These are phyloP conservation scores for Pterois miles DNA, from an alignment of 2,797 vertebrate genomes.

Conservation along the genomic window DNA sequence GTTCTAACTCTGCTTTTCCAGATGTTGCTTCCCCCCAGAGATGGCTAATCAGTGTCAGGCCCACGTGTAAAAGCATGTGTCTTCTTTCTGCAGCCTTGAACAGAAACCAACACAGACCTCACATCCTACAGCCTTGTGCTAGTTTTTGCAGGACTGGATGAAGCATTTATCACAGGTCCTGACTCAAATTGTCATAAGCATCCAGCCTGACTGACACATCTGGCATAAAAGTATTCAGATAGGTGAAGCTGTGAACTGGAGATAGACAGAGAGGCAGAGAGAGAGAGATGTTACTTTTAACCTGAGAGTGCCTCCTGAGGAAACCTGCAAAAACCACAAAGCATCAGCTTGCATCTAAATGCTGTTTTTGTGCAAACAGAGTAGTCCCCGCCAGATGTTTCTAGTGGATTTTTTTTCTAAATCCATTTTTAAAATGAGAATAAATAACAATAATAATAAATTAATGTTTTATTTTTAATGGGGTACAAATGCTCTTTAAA, in stretches of 20 bases:
- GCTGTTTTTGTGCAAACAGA: slow-evolving; percentile 53
- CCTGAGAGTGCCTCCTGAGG: slow-evolving; percentile 75
- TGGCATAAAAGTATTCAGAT: not conserved
- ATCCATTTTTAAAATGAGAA: too few species aligned
- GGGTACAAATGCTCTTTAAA: not conserved
- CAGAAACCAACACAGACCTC: slow-evolving; percentile 41
- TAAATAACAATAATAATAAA: too few species aligned
- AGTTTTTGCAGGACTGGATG: slow-evolving; percentile 11
- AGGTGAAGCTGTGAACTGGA: slow-evolving; percentile 1
- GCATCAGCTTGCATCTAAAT: slow-evolving; percentile 71
- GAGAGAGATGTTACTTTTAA: slow-evolving; percentile 34
- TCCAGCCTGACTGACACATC: not conserved
- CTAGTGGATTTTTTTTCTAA: too few species aligned
- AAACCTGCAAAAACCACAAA: slow-evolving; percentile 89
- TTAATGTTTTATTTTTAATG: too few species aligned
- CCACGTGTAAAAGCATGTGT: slow-evolving; percentile 44
- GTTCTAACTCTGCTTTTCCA: slow-evolving; percentile 41
- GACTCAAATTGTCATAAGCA: not conserved
- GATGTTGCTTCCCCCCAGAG: slow-evolving; percentile 35
- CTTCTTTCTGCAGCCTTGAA: slow-evolving; percentile 47
- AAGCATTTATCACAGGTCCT: slow-evolving; percentile 10
- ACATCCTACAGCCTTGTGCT: not conserved
- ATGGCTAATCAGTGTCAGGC: slow-evolving; percentile 38
- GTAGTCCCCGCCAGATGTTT: not conserved
- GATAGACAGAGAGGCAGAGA: not conserved